phyloP scores from a whole-genome alignment of 2,113 vertebrate genomes.

The Callocephalon fimbriatum region DNA sequence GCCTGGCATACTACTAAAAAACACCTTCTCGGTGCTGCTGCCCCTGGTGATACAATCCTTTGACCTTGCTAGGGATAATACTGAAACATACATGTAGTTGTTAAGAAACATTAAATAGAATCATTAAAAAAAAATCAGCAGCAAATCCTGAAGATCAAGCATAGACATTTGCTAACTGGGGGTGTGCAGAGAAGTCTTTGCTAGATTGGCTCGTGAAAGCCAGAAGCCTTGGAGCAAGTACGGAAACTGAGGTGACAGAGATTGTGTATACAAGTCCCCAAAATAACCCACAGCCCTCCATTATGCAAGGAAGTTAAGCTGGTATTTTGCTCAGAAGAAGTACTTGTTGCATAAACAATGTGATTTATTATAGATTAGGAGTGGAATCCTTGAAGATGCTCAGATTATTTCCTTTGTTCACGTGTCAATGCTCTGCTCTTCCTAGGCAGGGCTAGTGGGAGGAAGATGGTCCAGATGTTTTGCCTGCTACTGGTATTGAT shows the following conservation, averaged over 20 bases:
- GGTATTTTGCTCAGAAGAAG: background rate
- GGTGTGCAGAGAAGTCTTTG: background rate
- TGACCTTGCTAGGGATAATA: background rate
- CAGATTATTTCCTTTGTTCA: background rate
- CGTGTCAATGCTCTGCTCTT: rapidly evolving
- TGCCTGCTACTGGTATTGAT: background rate
- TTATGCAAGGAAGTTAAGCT: background rate
- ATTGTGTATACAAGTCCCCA: background rate
- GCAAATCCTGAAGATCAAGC: background rate
- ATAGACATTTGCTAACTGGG: background rate
- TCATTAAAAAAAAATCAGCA: background rate
- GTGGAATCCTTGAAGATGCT: background rate
- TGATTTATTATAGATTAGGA: background rate
- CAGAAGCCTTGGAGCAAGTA: background rate
- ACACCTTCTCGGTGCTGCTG: background rate
- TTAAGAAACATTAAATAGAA: background rate
- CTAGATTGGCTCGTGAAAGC: background rate
- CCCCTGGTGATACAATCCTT: background rate
- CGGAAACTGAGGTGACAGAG: background rate
- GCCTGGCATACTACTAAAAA: background rate
- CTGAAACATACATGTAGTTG: background rate
- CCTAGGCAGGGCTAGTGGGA: background rate
- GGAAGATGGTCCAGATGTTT: background rate
- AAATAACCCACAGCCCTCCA: background rate
- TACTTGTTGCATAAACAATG: background rate